A percentile compares a stretch with the other conserved stretches of the same genome.
These are phyloP conservation scores for Poecilia velifera DNA, from an alignment of 2,797 vertebrate species.

Conservation along the genomic window DNA sequence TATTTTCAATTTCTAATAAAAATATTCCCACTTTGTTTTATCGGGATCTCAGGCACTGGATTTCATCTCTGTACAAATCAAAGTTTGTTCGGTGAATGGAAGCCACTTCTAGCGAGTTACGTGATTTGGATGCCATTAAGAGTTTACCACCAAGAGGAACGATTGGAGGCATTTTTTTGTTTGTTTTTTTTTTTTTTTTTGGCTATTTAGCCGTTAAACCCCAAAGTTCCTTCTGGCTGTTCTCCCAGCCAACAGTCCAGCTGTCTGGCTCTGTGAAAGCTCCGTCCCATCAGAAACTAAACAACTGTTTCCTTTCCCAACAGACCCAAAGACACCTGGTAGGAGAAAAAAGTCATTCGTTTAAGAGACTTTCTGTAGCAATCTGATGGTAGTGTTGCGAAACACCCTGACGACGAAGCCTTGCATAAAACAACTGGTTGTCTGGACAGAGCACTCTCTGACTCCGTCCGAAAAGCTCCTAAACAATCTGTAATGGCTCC, in stretches of 20 bases:
- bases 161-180: slow-evolving; percentile 19
- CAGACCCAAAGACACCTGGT: slow-evolving; percentile 40
- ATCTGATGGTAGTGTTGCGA: slow-evolving; percentile 43
- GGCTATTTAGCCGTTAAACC: slow-evolving; percentile 28
- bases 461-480: slow-evolving; percentile 41
- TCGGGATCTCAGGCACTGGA: slow-evolving; percentile 75
- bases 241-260: slow-evolving; percentile 80
- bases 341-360: slow-evolving; percentile 35
- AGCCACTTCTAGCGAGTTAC: slow-evolving; percentile 47
- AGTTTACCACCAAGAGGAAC: slow-evolving; percentile 35
- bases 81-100: slow-evolving; percentile 55
- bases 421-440: slow-evolving; percentile 22
- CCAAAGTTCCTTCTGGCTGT: slow-evolving; percentile 45
- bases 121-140: slow-evolving; percentile 47
- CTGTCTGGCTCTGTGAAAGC: slow-evolving; percentile 74
- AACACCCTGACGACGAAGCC: slow-evolving; percentile 35
- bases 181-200: not conserved
- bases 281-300: slow-evolving; percentile 51
- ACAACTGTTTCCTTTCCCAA: slow-evolving; percentile 21
- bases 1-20: slow-evolving; percentile 61
- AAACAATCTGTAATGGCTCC: slow-evolving; percentile 52
- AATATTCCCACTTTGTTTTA: slow-evolving; percentile 67
- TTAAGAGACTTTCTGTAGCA: slow-evolving; percentile 30
- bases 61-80: slow-evolving; percentile 71
- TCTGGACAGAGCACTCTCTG: slow-evolving; percentile 44